phyloP scores from a whole-genome alignment of 2,113 vertebrate species.

The Oenanthe oenanthe region DNA sequence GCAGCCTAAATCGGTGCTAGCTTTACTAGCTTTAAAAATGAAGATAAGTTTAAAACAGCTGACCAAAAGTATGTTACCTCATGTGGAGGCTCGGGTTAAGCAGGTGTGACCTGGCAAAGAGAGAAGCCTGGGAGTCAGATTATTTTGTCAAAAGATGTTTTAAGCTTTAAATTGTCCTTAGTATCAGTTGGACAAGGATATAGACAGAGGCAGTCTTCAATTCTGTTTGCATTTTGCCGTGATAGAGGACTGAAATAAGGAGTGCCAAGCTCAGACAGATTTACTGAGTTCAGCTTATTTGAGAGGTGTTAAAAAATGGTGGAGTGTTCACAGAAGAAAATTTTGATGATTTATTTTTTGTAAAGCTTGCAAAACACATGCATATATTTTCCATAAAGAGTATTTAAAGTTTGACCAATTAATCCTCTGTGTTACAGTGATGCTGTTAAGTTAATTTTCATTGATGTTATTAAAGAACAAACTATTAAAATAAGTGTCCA shows the following conservation, averaged over 20 bases:
- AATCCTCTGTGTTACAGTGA: not conserved
- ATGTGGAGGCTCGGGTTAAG: not conserved
- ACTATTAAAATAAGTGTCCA: not conserved
- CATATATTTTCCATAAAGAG: not conserved
- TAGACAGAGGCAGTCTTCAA: not conserved
- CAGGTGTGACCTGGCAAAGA: not conserved
- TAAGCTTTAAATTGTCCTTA: not conserved
- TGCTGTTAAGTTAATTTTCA: not conserved
- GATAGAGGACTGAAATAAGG: not conserved
- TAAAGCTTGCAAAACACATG: not conserved
- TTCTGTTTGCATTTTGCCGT: not conserved
- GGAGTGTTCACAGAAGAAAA: not conserved
- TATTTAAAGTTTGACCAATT: not conserved
- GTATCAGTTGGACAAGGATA: not conserved
- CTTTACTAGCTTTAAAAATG: not conserved
- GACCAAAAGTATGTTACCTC: not conserved
- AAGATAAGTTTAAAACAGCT: not conserved
- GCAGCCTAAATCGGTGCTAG: not conserved
- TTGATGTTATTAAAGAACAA: not conserved
- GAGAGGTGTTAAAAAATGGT: not conserved
- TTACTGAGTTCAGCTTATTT: not conserved
- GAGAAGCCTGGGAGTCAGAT: not conserved
- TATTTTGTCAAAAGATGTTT: not conserved
- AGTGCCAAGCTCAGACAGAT: not conserved
- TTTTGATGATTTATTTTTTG: not conserved